These are phyloP conservation scores for Drosophila setifemur DNA, from an alignment of 1,140 invertebrate genomes.

Conservation along the genomic window DNA sequence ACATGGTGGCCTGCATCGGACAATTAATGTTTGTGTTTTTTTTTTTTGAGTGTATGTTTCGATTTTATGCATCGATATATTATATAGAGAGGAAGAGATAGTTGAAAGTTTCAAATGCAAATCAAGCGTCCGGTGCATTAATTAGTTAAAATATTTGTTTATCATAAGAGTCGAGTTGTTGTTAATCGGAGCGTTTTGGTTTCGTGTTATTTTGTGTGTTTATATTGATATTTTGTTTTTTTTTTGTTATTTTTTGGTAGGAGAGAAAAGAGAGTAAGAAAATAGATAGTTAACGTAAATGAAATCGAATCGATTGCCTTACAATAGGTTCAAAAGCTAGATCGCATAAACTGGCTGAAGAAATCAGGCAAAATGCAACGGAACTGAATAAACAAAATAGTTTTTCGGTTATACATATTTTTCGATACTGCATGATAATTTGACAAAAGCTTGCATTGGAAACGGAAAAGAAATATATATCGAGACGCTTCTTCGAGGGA, in stretches of 20 bases:
- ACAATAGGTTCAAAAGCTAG: constrained; percentile 47
- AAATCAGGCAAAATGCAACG: constrained; percentile 73
- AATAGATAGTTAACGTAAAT: constrained; percentile 56
- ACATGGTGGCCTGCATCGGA: constrained; percentile 89
- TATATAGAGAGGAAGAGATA: constrained; percentile 2
- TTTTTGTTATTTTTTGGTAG: constrained; percentile 18
- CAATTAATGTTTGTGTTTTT: neutral
- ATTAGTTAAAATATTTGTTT: constrained; percentile 26
- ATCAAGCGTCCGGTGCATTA: constrained; percentile 54
- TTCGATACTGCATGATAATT: constrained; percentile 41
- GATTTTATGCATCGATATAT: too few species aligned
- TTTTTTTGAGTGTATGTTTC: constrained; percentile 2
- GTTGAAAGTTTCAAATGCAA: constrained; percentile 12
- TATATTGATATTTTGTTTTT: neutral
- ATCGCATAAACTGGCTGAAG: constrained; percentile 21
- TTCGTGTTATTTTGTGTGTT: constrained; percentile 28
- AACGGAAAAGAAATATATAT: constrained; percentile 8
- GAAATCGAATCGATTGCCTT: constrained; percentile 40
- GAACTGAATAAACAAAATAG: constrained; percentile 53
- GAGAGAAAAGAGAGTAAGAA: constrained; percentile 52
- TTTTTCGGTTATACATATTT: constrained; percentile 43
- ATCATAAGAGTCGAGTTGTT: constrained; percentile 12
- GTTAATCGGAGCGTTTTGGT: constrained; percentile 2
- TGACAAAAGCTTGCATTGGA: constrained; percentile 38
- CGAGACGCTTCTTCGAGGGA: constrained; percentile 4